Base-by-base conservation (phyloP, 2,888 invertebrate species). In the Meteorus cinctellus region DNA sequence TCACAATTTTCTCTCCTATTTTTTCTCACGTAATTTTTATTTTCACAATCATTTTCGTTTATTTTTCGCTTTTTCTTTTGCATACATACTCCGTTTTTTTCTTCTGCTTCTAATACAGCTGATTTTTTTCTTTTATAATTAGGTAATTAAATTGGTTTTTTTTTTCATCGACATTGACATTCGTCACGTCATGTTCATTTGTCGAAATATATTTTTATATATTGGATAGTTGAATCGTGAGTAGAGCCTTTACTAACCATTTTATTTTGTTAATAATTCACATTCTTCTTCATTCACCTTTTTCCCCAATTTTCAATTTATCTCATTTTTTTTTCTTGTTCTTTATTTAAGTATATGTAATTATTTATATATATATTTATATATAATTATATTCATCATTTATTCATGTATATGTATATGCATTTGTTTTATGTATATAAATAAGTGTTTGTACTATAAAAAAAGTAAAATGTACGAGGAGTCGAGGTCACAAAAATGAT, bases 401-500 rank as follows among this genome's bases (percentile, higher is more conserved):
- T 75, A 77, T 72, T 70, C 76, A 72, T 71, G 60, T 76, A 73
- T 72, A 78, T 77, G 63, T 41, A 69, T 69, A 72, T 69, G 31
- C 29, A 14, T 68, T 75, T 84, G 41, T 41, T 83, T 85, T 81
- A 77, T 83, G 80, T 81, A 81, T 85, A 88, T 86, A 87, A 86
- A 88, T 87, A 86, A 87, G 83, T 83, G 82, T 88, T 89, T 89
- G 88, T 88, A 89, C 88, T 88, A 88, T 88, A 86, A 89, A 87
- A 83, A 82, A 87, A 86, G 79, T 85, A 86, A 86, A 86, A 86
- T 82, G 84, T 84, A 77, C 60, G 68, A 69, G 74, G 77, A 79
- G 75, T 74, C 76, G 73, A 76, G 71, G 76, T 63, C 48, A 14
- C 29, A 55, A 55, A 70, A 60, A 29, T 59, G 16, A 59, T 12